These are phyloP conservation scores for Achatina immaculata DNA, from an alignment of 1,140 invertebrate species.

Conservation along the genomic window DNA sequence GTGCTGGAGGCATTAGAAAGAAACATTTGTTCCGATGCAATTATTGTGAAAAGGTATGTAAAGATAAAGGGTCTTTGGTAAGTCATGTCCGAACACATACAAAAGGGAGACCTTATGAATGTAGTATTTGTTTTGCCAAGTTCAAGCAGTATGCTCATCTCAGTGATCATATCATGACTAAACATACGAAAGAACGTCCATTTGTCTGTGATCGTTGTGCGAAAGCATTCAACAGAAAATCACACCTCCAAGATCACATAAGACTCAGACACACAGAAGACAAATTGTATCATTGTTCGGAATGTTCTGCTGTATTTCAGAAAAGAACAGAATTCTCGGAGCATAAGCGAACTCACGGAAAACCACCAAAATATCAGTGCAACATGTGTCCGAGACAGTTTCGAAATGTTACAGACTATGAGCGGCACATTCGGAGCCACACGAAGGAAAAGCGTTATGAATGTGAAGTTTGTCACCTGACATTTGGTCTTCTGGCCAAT, in stretches of 20 bases:
- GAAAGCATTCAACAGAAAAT: constrained; percentile 25
- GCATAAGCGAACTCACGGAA: constrained; percentile 14
- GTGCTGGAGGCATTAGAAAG: constrained; percentile 26
- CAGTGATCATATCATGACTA: constrained; percentile 28
- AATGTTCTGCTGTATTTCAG: constrained; percentile 20
- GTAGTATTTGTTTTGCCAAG: constrained; percentile 15
- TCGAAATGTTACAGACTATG: constrained; percentile 29
- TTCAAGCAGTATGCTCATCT: constrained; percentile 37
- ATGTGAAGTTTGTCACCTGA: constrained; percentile 35
- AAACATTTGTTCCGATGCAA: constrained; percentile 33
- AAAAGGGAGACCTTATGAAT: constrained; percentile 34
- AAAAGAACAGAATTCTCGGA: constrained; percentile 32
- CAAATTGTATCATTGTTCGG: constrained; percentile 31
- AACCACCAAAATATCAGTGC: constrained; percentile 32
- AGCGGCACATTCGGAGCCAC: constrained; percentile 21
- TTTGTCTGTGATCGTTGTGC: constrained; percentile 36
- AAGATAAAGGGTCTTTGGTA: constrained; percentile 28
- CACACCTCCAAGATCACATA: constrained; percentile 33
- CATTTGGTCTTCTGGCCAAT: constrained; percentile 31
- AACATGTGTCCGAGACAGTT: constrained; percentile 34
- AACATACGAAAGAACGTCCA: constrained; percentile 33
- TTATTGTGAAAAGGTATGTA: constrained; percentile 28
- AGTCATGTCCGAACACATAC: constrained; percentile 32
- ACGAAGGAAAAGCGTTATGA: constrained; percentile 36
- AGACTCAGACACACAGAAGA: constrained; percentile 28